phyloP scores from a whole-genome alignment of 1,140 invertebrate genomes.

The Ephestia elutella region DNA sequence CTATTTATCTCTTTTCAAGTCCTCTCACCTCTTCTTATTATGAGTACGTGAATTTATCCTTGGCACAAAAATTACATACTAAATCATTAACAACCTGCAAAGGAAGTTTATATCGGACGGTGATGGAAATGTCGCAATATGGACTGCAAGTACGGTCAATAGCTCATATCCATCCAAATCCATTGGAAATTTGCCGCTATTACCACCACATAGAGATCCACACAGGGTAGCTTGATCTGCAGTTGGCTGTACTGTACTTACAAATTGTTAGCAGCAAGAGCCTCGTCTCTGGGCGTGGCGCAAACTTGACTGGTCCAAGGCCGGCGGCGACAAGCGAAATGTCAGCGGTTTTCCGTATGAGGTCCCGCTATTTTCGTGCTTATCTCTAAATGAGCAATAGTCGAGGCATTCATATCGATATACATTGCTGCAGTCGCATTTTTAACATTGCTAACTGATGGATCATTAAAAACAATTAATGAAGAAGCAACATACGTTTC shows the following conservation, averaged over 20 bases:
- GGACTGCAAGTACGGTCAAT: background rate
- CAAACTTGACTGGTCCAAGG: background rate
- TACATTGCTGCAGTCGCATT: background rate
- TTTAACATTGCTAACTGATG: background rate
- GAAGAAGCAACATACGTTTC: too few species aligned
- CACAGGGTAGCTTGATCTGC: too few species aligned
- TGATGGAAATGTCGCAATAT: background rate
- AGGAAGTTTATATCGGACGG: background rate
- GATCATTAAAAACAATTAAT: too few species aligned
- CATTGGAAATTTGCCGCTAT: too few species aligned
- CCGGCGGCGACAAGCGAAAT: background rate
- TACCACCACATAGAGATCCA: too few species aligned
- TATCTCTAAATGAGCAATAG: background rate
- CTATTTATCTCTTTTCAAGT: too few species aligned
- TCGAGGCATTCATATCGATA: background rate
- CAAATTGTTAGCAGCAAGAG: too few species aligned
- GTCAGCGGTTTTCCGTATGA: slow-evolving; percentile 2
- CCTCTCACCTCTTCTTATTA: too few species aligned
- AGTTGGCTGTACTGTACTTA: too few species aligned
- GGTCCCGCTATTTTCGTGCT: background rate
- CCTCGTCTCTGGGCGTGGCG: background rate
- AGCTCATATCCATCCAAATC: too few species aligned
- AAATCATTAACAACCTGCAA: background rate
- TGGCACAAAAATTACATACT: too few species aligned
- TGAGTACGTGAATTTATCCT: too few species aligned